A percentile compares a stretch with the other conserved stretches of the same genome.
Evolutionary conservation across 2,888 invertebrate species (phyloP).

Genomic region (Acutogordius australiensis): DNA sequence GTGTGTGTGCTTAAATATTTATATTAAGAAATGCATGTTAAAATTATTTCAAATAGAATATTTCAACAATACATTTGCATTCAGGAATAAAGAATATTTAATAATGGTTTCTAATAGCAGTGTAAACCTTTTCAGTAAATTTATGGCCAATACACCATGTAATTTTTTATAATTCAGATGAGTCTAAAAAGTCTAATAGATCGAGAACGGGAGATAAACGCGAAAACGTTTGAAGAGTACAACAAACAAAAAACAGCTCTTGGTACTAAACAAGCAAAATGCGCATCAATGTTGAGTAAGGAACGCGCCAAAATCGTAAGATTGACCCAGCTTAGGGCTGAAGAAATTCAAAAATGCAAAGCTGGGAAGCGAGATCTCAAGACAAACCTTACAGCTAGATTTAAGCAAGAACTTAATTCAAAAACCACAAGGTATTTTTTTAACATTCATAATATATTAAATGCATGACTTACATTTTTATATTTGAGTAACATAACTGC

Average conservation of each 20-base stretch:
- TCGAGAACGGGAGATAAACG: neutral
- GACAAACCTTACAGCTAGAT: neutral
- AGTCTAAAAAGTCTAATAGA: slow-evolving; percentile 6
- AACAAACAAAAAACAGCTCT: neutral
- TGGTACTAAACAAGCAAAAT: neutral
- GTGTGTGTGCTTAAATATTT: no score
- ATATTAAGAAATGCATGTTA: no score
- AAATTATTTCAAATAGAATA: no score
- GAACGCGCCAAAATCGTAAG: neutral
- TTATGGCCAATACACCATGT: no score
- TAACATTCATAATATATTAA: no score
- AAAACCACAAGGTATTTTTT: neutral
- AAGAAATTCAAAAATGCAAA: neutral
- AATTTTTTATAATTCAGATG: neutral
- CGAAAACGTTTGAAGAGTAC: neutral
- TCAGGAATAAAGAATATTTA: no score
- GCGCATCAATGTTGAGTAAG: neutral
- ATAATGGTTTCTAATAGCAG: no score
- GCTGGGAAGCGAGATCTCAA: neutral
- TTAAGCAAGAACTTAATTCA: neutral
- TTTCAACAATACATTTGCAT: no score
- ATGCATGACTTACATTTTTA: no score
- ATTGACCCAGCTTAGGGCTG: neutral
- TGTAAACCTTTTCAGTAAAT: no score
- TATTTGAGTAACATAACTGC: no score